Evolutionary conservation across 2,797 vertebrate genomes (phyloP).

Genomic region (Sebastes kiyomatsui): DNA sequence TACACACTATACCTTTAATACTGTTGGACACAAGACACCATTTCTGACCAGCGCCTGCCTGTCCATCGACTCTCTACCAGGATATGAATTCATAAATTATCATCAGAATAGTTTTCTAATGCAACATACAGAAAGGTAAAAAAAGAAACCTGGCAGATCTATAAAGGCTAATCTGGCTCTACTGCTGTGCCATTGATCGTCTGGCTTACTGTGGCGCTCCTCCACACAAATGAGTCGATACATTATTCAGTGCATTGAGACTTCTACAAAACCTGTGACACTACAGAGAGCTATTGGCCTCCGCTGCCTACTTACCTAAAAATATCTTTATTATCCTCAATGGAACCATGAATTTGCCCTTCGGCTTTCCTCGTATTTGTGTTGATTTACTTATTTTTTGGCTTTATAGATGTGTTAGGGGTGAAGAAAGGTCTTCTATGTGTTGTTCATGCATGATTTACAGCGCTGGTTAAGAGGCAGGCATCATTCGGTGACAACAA

Average conservation of each 20-base stretch:
- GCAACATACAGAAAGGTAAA: background rate
- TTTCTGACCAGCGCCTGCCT: too few species aligned
- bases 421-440: background rate
- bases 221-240: constrained; percentile 56
- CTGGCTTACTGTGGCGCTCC: constrained; percentile 34
- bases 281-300: constrained; percentile 8
- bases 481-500: background rate
- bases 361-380: background rate
- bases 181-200: constrained; percentile 55
- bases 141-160: constrained; percentile 8
- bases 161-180: constrained; percentile 38
- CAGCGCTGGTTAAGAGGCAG: background rate
- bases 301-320: background rate
- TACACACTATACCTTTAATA: too few species aligned
- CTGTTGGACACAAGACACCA: background rate
- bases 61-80: background rate
- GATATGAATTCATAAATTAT: constrained; percentile 20
- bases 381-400: background rate
- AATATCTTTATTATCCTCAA: constrained; percentile 12
- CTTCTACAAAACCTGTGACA: constrained; percentile 40
- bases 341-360: background rate
- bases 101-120: constrained; percentile 11
- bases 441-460: background rate
- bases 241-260: constrained; percentile 56
- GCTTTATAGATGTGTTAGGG: background rate